A percentile compares a stretch with the other conserved stretches of the same genome.
Conservation (phyloP, 2,113 vertebrate species). For the Tenrec ecaudatus region DNA sequence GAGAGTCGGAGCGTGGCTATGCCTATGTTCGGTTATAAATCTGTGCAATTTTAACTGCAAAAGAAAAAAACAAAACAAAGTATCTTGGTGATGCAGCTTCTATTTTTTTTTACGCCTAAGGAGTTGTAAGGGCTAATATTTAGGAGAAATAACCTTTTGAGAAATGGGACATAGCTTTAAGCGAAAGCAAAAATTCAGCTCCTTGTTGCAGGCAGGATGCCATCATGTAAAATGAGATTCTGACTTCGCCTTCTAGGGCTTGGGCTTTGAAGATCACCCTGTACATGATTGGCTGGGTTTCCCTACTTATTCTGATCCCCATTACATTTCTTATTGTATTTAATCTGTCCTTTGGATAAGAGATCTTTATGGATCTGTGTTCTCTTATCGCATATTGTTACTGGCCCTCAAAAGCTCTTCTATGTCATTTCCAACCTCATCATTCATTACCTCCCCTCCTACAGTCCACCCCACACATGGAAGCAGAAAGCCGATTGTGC, state of each 20-base stretch:
- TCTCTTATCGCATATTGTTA: neutral
- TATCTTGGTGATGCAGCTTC: neutral
- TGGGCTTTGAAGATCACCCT: neutral
- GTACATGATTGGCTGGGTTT: neutral
- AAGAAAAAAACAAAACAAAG: slow-evolving; percentile 3
- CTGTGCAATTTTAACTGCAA: slow-evolving; percentile 19
- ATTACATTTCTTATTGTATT: neutral
- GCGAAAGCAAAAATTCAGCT: neutral
- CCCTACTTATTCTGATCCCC: neutral
- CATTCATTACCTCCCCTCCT: neutral
- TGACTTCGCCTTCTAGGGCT: neutral
- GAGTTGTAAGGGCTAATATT: slow-evolving; percentile 9
- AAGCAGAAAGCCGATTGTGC: neutral
- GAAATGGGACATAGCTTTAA: slow-evolving; percentile 39
- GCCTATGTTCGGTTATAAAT: slow-evolving; percentile 2
- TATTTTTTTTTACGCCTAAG: neutral
- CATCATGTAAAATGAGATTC: neutral
- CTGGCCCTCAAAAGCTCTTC: neutral
- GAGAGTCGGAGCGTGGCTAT: neutral
- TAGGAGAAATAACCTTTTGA: slow-evolving; percentile 20
- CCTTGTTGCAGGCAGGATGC: neutral
- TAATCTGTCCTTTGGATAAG: neutral
- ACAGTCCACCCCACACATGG: neutral
- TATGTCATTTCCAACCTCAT: neutral
- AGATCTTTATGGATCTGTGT: neutral